Conservation (phyloP, 35 echinoderm and acorn worm species). For the Strongylocentrotus purpuratus region DNA sequence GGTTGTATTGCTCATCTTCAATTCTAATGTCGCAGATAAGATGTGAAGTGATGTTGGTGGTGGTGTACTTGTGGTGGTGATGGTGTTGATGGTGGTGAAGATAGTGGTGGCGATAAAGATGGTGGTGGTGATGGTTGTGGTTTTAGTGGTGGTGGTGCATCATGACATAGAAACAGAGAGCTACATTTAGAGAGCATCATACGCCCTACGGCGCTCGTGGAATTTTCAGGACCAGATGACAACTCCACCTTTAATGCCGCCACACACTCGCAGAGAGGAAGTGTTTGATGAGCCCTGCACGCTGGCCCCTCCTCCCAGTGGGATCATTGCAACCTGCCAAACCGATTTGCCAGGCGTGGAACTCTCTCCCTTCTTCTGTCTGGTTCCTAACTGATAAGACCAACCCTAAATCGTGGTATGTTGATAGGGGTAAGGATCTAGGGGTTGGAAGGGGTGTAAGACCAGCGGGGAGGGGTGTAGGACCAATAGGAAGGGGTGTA, state of each 20-base stretch:
- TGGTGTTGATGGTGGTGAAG: too few relatives aligned
- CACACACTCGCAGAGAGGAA: conserved; percentile 13
- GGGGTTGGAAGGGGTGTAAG: neutral
- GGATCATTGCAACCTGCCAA: conserved; percentile 23
- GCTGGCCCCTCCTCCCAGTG: conserved; percentile 13
- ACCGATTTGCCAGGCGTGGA: conserved; percentile 32
- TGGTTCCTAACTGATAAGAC: conserved; percentile 42
- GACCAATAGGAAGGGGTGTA: too few relatives aligned
- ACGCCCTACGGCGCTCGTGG: neutral
- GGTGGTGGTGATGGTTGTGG: neutral
- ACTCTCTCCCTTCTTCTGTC: neutral
- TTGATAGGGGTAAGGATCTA: neutral
- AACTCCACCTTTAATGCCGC: neutral
- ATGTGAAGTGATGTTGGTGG: too few relatives aligned
- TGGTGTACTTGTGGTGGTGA: too few relatives aligned
- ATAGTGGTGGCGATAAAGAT: too few relatives aligned
- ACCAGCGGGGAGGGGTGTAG: neutral
- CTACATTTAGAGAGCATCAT: too few relatives aligned
- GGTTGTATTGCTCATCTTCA: too few relatives aligned
- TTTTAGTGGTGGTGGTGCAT: neutral
- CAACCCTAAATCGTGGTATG: neutral
- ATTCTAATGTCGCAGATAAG: too few relatives aligned
- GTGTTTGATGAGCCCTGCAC: conserved; percentile 6
- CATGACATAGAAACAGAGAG: too few relatives aligned
- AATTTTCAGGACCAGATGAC: neutral